Percentiles rank a stretch among this genome's conserved stretches.
These are phyloP conservation scores for Vulpes ferrilata DNA, from an alignment of 2,113 vertebrate genomes.

Conservation along the genomic window DNA sequence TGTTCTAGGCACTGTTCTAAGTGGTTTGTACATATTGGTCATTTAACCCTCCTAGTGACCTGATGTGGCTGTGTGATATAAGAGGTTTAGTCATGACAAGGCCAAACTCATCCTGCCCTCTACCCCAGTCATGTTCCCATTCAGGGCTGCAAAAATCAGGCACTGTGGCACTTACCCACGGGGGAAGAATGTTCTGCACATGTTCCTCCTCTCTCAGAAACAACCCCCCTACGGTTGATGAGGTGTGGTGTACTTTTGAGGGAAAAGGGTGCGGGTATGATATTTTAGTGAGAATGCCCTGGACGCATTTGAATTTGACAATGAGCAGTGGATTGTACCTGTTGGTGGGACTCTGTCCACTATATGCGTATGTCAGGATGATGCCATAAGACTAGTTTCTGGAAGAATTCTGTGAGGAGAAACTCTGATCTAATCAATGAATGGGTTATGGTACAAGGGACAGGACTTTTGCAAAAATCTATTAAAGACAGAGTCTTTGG, in stretches of 20 bases:
- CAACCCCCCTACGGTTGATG: rapidly evolving
- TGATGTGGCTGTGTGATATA: rapidly evolving
- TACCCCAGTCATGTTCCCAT: rapidly evolving
- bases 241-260: too few species aligned
- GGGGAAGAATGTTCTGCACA: too few species aligned
- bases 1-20: background rate
- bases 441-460: rapidly evolving
- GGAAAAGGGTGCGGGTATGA: background rate
- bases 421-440: rapidly evolving
- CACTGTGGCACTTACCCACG: rapidly evolving
- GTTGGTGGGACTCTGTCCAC: background rate
- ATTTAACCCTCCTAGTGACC: too few species aligned
- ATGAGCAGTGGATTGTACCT: rapidly evolving
- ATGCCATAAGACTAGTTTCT: background rate
- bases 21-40: background rate
- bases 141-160: background rate
- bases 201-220: background rate
- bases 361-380: rapidly evolving
- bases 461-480: background rate
- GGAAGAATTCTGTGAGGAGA: background rate
- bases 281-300: background rate
- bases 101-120: rapidly evolving
- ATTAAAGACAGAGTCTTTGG: background rate
- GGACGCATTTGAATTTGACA: rapidly evolving
- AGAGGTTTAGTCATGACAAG: rapidly evolving